Percentiles rank a stretch among this genome's conserved stretches.
Evolutionary conservation across 2,797 vertebrate species (phyloP).

Genomic region (Mormyrops boulengeri): DNA sequence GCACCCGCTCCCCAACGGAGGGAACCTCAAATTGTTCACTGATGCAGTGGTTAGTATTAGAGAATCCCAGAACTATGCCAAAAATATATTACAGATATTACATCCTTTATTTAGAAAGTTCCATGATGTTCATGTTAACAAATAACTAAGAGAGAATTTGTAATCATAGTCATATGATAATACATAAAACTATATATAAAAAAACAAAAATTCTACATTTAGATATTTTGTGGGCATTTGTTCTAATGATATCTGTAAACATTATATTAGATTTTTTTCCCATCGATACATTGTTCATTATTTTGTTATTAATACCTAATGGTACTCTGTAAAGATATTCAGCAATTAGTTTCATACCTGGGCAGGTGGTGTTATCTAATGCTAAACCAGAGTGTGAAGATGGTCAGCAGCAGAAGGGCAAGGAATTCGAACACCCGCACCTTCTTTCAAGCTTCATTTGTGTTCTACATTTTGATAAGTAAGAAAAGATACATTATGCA

Average conservation of each 20-base stretch:
- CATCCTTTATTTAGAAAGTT: neutral
- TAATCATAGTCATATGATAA: neutral
- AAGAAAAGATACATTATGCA: neutral
- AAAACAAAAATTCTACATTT: neutral
- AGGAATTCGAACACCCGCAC: neutral
- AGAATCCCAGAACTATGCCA: neutral
- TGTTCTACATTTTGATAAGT: neutral
- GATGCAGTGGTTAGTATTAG: constrained; percentile 5
- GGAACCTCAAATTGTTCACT: constrained; percentile 11
- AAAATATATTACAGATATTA: neutral
- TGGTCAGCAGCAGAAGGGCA: neutral
- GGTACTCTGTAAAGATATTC: neutral
- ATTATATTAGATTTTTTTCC: neutral
- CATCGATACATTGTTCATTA: neutral
- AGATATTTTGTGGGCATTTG: neutral
- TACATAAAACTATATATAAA: neutral
- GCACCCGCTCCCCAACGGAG: neutral
- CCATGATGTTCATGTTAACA: neutral
- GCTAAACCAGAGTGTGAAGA: neutral
- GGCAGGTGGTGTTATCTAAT: neutral
- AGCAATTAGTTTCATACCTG: neutral
- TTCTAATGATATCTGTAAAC: neutral
- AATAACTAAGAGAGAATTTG: neutral
- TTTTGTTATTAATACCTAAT: neutral
- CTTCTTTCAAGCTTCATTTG: neutral